Base-by-base conservation (phyloP, 2,888 invertebrate species). In the Ennomos quercinarius region DNA sequence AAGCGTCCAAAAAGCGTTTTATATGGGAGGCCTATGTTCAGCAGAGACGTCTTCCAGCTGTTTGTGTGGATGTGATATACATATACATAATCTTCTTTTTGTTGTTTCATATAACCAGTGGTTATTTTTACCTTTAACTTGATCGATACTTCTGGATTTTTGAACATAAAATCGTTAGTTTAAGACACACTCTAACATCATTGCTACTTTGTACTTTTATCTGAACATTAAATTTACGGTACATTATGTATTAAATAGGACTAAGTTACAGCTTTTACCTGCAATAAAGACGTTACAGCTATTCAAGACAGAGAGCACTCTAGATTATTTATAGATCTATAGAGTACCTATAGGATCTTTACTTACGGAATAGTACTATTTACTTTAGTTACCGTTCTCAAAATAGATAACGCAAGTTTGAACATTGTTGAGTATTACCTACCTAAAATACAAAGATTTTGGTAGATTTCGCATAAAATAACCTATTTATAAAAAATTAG, bases 231-330 rank as follows among this genome's bases (percentile, higher is more conserved):
- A 51, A 35, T n/a, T 53, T 40, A 36, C 43, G 36, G 42, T 9
- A 38, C 41, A 37, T 42, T 42, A 55, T 47, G 41, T 55, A 46
- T 42, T 27, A 47, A 27, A 47, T 37, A 43, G 38, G 38, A 43
- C 54, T 42, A 27, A 47, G 47, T 42, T 46, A 42, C 41, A 42
- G 39, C 44, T 60, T 44, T 45, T 49, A 48, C 42, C 38, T 45
- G 44, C 56, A 47, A 53, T 53, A 48, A 58, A 59, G 43, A 54
- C 40, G 35, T 48, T 53, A 57, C 47, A 43, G 40, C 37, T 62
- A 62, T 63, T 66, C 55, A 52, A 61, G 52, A 54, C 52, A 40
- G 46, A 56, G 49, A 63, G 54, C 52, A 45, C 54, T 64, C 61
- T 51, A 37, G 61, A 49, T 61, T 63, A 58, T 58, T 63, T 58